A percentile compares a stretch with the other conserved stretches of the same genome.
phyloP scores from a whole-genome alignment of 1,140 invertebrate species.

The Drosophila nasuta region DNA sequence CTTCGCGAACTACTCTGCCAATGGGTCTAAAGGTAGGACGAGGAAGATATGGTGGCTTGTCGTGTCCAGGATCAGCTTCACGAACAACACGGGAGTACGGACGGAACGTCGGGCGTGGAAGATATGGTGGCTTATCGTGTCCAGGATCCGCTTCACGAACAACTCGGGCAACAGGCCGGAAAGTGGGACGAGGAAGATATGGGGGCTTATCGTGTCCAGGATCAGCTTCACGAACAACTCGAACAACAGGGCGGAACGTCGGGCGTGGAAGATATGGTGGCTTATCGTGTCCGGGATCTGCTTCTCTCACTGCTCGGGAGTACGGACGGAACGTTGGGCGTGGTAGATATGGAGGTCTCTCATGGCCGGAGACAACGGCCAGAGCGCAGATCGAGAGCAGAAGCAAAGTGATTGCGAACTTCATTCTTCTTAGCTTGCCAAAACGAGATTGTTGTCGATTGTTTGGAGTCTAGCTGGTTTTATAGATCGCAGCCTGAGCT shows the following conservation, averaged over 20 bases:
- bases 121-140: background rate
- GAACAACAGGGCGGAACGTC: too few relatives aligned
- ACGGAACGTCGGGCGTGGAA: too few relatives aligned
- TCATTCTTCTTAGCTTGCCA: slow-evolving; percentile 22
- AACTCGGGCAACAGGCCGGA: background rate
- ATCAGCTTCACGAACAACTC: too few relatives aligned
- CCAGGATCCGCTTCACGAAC: background rate
- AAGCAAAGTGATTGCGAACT: slow-evolving; percentile 28
- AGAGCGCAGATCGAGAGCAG: slow-evolving; percentile 18
- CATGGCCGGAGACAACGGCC: background rate
- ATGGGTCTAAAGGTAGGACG: background rate
- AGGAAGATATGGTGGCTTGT: slow-evolving; percentile 11
- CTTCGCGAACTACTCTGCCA: background rate
- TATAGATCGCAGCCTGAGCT: background rate
- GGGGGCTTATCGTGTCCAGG: background rate
- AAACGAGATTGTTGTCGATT: slow-evolving; percentile 25
- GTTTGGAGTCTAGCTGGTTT: slow-evolving; percentile 9
- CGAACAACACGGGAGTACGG: too few relatives aligned
- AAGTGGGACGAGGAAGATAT: slow-evolving; percentile 5
- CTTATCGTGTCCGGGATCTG: background rate
- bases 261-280: background rate
- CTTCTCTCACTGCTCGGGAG: slow-evolving; percentile 6
- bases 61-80: too few relatives aligned
- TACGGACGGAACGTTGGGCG: slow-evolving; percentile 8
- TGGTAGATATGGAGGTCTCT: slow-evolving; percentile 5